Conservation (phyloP, 2,797 vertebrate genomes). For the Peromyscus attwateri region DNA sequence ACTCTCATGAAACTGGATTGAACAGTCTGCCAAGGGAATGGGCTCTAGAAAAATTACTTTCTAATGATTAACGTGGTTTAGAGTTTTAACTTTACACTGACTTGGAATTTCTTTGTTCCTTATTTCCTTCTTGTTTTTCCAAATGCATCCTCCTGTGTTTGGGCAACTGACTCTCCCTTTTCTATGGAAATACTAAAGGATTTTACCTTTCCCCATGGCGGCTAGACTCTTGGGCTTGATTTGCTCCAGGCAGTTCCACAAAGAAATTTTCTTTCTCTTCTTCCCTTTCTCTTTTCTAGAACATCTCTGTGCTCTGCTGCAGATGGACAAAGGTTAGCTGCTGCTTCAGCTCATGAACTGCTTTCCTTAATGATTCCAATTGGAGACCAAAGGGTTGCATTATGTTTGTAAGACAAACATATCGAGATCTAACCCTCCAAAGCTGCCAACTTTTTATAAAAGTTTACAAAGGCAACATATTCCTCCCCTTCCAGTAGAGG, state of each 20-base stretch:
- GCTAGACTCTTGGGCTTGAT: slow-evolving; percentile 51
- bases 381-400: slow-evolving; percentile 40
- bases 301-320: slow-evolving; percentile 26
- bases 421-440: slow-evolving; percentile 24
- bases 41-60: slow-evolving; percentile 25
- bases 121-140: background rate
- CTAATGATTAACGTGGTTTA: slow-evolving; percentile 57
- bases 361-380: slow-evolving; percentile 54
- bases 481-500: slow-evolving; percentile 35
- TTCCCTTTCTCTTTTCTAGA: slow-evolving; percentile 6
- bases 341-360: slow-evolving; percentile 45
- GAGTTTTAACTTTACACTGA: slow-evolving; percentile 33
- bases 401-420: slow-evolving; percentile 19
- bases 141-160: background rate
- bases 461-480: background rate
- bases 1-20: slow-evolving; percentile 47
- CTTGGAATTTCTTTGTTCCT: slow-evolving; percentile 46
- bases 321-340: slow-evolving; percentile 57
- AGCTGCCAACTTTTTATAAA: slow-evolving; percentile 55
- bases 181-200: background rate
- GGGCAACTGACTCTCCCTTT: background rate
- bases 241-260: slow-evolving; percentile 57
- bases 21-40: background rate
- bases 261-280: slow-evolving; percentile 45
- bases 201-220: slow-evolving; percentile 13